phyloP scores from a whole-genome alignment of 2,113 vertebrate species.

The Stegostoma tigrinum region DNA sequence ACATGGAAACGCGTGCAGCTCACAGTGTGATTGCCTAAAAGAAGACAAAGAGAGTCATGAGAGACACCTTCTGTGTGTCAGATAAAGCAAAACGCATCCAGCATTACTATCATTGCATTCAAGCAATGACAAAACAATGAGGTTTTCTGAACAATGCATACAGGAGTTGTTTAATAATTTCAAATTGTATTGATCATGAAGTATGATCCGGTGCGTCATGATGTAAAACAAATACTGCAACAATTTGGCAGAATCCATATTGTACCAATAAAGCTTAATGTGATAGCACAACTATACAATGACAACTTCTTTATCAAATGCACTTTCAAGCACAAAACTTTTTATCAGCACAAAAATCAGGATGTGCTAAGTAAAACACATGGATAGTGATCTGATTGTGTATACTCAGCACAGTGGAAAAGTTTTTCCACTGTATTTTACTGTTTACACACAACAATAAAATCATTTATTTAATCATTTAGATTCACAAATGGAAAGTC shows the following conservation, averaged over 20 bases:
- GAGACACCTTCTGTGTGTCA: no score
- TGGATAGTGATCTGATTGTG: no score
- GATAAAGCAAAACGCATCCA: neutral
- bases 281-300: neutral
- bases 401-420: no score
- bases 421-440: no score
- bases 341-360: neutral
- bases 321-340: neutral
- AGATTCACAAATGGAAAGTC: no score
- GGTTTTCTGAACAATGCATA: neutral
- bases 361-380: no score
- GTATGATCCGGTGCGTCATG: neutral
- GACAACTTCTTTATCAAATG: neutral
- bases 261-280: conserved; percentile 10
- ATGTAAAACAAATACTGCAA: neutral
- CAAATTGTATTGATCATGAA: neutral
- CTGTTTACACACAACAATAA: no score
- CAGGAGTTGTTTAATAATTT: neutral
- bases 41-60: neutral
- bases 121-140: neutral
- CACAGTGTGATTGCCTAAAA: conserved; percentile 34
- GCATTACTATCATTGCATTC: neutral
- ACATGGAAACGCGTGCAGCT: conserved; percentile 36
- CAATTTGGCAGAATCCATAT: neutral
- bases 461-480: no score